Evolutionary conservation across 2,113 vertebrate genomes (phyloP).

Genomic region (Bucco capensis): DNA sequence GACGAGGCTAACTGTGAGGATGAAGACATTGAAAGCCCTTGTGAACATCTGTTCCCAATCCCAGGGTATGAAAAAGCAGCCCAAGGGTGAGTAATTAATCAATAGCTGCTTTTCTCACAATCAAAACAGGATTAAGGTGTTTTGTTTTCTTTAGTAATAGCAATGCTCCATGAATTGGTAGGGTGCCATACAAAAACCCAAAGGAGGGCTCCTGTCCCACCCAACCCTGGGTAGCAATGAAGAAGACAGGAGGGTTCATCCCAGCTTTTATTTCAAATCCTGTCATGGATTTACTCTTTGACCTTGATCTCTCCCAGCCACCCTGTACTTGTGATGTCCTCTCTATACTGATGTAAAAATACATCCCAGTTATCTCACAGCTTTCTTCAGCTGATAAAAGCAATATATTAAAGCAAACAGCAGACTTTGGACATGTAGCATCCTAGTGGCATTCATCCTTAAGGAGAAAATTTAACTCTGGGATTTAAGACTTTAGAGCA

Average conservation of each 20-base stretch:
- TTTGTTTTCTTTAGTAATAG: neutral
- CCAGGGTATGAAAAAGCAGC: slow-evolving; percentile 78
- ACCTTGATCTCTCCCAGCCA: neutral
- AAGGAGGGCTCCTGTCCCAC: neutral
- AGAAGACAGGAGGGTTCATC: neutral
- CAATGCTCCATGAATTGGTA: neutral
- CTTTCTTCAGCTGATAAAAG: neutral
- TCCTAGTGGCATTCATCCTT: neutral
- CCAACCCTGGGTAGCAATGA: neutral
- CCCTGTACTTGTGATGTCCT: neutral
- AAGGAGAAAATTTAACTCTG: neutral
- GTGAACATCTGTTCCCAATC: slow-evolving; percentile 73
- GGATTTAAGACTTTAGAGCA: neutral
- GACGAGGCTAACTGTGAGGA: slow-evolving; percentile 82
- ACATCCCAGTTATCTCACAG: neutral
- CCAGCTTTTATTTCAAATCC: neutral
- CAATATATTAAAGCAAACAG: neutral
- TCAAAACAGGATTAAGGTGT: neutral
- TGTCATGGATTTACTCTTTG: neutral
- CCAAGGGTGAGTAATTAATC: slow-evolving; percentile 77
- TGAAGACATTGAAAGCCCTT: slow-evolving; percentile 60
- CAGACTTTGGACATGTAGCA: neutral
- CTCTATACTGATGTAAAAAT: neutral
- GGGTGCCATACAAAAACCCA: neutral
- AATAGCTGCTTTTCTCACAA: neutral